phyloP scores from a whole-genome alignment of 1,140 invertebrate species.

The Aleiodes sp. region DNA sequence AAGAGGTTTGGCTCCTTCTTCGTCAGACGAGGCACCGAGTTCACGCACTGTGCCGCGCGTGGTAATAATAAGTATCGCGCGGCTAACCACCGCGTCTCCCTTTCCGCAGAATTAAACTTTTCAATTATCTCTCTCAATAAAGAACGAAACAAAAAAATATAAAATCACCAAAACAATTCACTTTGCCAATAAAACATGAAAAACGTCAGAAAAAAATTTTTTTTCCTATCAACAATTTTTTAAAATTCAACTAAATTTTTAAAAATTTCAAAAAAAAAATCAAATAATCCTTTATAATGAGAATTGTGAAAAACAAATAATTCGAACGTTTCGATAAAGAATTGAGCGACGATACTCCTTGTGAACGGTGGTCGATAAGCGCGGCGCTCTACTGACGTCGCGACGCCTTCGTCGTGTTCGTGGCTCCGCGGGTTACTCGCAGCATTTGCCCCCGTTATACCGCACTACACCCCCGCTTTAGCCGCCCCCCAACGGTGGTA shows the following conservation, averaged over 20 bases:
- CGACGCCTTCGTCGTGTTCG: constrained; percentile 60
- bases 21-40: constrained; percentile 31
- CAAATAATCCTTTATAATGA: background rate
- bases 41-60: constrained; percentile 28
- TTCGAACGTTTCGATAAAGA: background rate
- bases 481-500: too few relatives aligned
- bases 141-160: background rate
- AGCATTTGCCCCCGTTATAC: constrained; percentile 20
- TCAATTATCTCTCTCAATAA: background rate
- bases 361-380: constrained; percentile 60
- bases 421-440: constrained; percentile 49
- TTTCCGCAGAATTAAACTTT: background rate
- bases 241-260: too few relatives aligned
- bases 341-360: constrained; percentile 44
- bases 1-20: constrained; percentile 46
- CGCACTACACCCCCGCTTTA: constrained; percentile 29
- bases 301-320: background rate
- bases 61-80: constrained; percentile 29
- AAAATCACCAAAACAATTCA: background rate
- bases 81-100: constrained; percentile 1
- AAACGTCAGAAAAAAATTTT: background rate
- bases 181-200: background rate
- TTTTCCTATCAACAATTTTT: too few relatives aligned
- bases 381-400: constrained; percentile 63
- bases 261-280: background rate